Evolutionary conservation across 2,113 vertebrate species (phyloP).

Genomic region (Guaruba guarouba): DNA sequence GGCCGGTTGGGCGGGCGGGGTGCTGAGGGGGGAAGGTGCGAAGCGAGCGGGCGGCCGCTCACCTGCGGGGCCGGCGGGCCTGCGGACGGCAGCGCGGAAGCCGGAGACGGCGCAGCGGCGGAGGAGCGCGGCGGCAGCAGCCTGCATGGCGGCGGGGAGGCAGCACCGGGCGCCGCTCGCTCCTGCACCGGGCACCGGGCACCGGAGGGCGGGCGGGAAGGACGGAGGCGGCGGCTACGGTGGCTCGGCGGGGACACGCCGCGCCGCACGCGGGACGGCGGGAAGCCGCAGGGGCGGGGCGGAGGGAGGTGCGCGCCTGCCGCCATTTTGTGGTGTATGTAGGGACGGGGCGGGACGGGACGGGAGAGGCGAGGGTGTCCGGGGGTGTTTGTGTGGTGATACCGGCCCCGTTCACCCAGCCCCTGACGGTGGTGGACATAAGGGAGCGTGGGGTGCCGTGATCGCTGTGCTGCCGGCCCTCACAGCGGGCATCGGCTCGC

Average conservation of each 20-base stretch:
- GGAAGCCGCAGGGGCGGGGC: neutral
- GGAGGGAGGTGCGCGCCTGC: neutral
- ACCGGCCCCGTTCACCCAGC: neutral
- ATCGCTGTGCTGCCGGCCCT: neutral
- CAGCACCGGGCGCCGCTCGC: neutral
- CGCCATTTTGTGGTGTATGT: neutral
- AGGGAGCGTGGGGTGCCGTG: neutral
- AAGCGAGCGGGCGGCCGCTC: too few relatives aligned
- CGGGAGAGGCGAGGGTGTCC: accelerated
- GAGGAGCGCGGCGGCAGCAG: neutral
- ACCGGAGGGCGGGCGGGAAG: neutral
- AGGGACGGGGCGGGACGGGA: neutral
- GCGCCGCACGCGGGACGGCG: neutral
- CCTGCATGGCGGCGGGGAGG: neutral
- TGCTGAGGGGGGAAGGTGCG: neutral
- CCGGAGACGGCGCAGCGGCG: neutral
- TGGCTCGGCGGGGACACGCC: neutral
- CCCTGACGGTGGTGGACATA: too few relatives aligned
- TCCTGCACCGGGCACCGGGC: neutral
- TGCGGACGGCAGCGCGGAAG: neutral
- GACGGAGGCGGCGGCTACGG: neutral
- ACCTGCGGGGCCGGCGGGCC: neutral
- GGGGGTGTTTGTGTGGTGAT: too few relatives aligned
- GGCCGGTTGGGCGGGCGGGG: too few relatives aligned
- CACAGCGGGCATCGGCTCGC: neutral